Evolutionary conservation across 1,140 invertebrate genomes (phyloP), one percentile per base, ranked within the genome.

Genomic region (Caenorhabditis brenneri): DNA sequence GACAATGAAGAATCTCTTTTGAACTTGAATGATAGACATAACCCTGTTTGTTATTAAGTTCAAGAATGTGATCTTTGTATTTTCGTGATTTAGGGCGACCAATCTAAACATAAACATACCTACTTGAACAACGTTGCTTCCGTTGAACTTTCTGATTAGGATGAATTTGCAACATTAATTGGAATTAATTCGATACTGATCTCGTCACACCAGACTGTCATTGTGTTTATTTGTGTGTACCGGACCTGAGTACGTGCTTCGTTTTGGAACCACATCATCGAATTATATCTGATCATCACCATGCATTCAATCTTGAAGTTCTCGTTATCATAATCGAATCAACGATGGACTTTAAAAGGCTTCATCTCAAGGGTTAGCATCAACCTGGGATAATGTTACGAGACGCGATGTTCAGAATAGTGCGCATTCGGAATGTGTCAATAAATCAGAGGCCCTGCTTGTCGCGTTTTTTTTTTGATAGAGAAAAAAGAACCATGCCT

Each of bases 161-260:
- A n/a, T 5, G 15, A 36, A 33, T 36, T 74, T 46, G 81, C 51
- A 39, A 31, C 39, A 51, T 81, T 58, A 58, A 65, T 65, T 29
- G 22, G 33, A n/a, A 22, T 60, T 81, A 53, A 53, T 80, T 80
- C 31, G 79, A 80, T 80, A 80, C 79, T 80, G 79, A 80, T 80
- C 51, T 80, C 15, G 15, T 24, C 58, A 36, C 31, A 6, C 31
- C 15, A 36, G 58, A 65, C 33, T 36, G n/a, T n/a, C 12, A 24
- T 33, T 42, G 33, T 74, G 65, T 74, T 74, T n/a, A n/a, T 33
- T 31, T 74, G 65, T 31, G 22, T 74, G 9, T 39, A 33, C 58
- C 58, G 58, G 58, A 65, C 58, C 22, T 74, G 27, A 10, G 58
- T 65, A 65, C 58, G 58, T 74, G 36, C 27, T 22, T 46, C n/a